phyloP scores from a whole-genome alignment of 2,113 vertebrate species.

The Hydropotes inermis region DNA sequence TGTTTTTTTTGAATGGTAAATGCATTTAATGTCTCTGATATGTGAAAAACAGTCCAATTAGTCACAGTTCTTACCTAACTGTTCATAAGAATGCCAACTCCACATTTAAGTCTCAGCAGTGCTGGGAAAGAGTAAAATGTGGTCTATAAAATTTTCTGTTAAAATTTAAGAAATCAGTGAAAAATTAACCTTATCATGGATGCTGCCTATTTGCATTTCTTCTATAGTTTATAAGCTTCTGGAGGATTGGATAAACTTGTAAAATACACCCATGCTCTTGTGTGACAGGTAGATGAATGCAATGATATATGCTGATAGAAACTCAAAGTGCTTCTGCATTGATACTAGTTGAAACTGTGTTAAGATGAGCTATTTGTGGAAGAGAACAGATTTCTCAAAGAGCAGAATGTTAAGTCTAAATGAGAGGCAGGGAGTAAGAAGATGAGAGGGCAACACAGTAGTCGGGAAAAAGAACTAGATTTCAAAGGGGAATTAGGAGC shows the following conservation, averaged over 20 bases:
- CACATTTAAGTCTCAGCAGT: background rate
- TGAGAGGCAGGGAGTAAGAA: background rate
- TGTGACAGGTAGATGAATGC: background rate
- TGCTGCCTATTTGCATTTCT: background rate
- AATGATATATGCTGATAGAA: background rate
- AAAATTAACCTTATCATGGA: background rate
- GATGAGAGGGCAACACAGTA: background rate
- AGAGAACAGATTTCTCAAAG: background rate
- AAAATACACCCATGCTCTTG: background rate
- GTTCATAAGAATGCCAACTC: background rate
- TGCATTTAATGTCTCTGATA: background rate
- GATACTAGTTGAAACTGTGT: background rate
- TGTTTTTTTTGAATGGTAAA: background rate
- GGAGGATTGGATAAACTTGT: background rate
- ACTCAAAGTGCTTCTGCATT: background rate
- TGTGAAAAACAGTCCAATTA: background rate
- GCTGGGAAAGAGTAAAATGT: background rate
- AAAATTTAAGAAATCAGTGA: background rate
- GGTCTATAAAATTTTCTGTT: background rate
- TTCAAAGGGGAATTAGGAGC: background rate
- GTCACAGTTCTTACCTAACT: background rate
- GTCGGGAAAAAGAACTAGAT: background rate
- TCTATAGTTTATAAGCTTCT: background rate
- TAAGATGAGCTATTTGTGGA: background rate
- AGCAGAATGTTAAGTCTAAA: background rate